Evolutionary conservation across 2,888 invertebrate genomes (phyloP), one percentile per base, ranked within the genome.

Genomic region (Allygus modestus): DNA sequence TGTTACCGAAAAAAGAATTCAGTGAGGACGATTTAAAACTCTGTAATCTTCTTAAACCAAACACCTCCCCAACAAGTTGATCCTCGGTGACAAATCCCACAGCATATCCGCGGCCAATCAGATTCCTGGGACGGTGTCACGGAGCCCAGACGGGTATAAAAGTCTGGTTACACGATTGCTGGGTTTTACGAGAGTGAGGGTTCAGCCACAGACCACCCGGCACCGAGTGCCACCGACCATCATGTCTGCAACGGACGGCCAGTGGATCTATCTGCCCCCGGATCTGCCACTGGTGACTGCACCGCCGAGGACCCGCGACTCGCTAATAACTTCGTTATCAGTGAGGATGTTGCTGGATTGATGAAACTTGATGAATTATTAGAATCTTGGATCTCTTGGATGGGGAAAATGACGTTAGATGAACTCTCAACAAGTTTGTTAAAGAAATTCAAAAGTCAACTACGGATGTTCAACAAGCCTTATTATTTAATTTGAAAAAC

Each of bases 241-340:
- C 71, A 71, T 71, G 71, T 65, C n/a, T 28, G 31, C 28, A 65
- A 65, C 65, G 65, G 65, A 65, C 65, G 65, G 31, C 1, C 65
- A 11, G 31, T 12, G 58, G 51, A 51, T 37, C 23, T 31, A 65
- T 65, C 65, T 28, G 65, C 28, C 31, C 23, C 12, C 23, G 58
- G 31, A 65, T 65, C 65, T 65, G 65, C 65, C 12, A 28, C 58
- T n/a, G n/a, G n/a, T n/a, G n/a, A n/a, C n/a, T n/a, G n/a, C 46
- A 17, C 46, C 11, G n/a, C 54, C 23, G 46, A 1, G 7, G 12
- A 46, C 46, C 17, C 17, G 46, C 12, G 23, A 1, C 46, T 46
- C 54, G 54, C 23, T 23, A 54, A 23, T 23, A 20, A 23, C 20
- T 54, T 23, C 1, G 23, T 54, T 46, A 46, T 17, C 46, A 12